These are phyloP conservation scores for Poicephalus meyeri DNA, from an alignment of 2,113 vertebrate species.

Conservation along the genomic window DNA sequence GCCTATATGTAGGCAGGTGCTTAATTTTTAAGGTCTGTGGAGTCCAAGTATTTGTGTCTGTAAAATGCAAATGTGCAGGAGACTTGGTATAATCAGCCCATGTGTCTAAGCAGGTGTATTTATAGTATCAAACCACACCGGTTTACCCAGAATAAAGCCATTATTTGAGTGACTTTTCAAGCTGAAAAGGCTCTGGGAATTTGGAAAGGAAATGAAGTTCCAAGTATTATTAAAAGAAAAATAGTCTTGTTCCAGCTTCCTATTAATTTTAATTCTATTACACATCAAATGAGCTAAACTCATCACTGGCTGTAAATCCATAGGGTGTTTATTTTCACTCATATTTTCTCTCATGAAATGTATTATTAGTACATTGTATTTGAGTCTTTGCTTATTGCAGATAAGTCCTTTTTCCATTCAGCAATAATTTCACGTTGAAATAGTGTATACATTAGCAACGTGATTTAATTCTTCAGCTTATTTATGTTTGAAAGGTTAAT, in stretches of 20 bases:
- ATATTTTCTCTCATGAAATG: slow-evolving; percentile 36
- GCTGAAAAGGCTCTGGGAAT: slow-evolving; percentile 7
- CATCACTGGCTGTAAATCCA: slow-evolving; percentile 29
- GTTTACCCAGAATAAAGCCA: slow-evolving; percentile 9
- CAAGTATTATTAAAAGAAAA: slow-evolving; percentile 15
- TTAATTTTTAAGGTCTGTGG: slow-evolving; percentile 16
- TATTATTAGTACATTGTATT: slow-evolving; percentile 37
- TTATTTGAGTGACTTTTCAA: slow-evolving; percentile 16
- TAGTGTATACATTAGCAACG: neutral
- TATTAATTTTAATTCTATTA: slow-evolving; percentile 46
- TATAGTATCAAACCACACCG: neutral
- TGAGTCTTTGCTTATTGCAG: slow-evolving; percentile 26
- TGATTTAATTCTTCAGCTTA: slow-evolving; percentile 35
- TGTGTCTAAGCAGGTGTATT: slow-evolving; percentile 2
- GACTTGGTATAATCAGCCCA: slow-evolving; percentile 2
- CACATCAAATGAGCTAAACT: slow-evolving; percentile 10
- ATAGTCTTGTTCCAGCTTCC: neutral
- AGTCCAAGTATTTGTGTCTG: slow-evolving; percentile 15
- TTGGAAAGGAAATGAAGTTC: neutral
- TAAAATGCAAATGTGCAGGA: neutral
- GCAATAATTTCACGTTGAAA: slow-evolving; percentile 3
- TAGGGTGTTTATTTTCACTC: slow-evolving; percentile 21
- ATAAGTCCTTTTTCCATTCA: slow-evolving; percentile 30
- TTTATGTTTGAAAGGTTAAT: slow-evolving; percentile 28
- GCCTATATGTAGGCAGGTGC: neutral